Evolutionary conservation across 1,140 invertebrate species (phyloP).

Genomic region (Pentalonia nigronervosa): DNA sequence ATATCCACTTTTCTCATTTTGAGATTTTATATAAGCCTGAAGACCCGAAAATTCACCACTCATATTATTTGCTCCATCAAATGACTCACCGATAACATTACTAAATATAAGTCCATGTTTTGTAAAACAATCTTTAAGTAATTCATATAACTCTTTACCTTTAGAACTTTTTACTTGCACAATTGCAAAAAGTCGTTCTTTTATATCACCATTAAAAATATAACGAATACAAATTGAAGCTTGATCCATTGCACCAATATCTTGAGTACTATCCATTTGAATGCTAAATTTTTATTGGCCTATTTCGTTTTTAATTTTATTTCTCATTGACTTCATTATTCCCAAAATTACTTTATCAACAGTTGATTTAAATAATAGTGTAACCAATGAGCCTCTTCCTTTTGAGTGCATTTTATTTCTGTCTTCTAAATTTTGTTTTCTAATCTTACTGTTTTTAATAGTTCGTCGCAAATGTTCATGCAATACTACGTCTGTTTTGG

Average conservation of each 20-base stretch:
- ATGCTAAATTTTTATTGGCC: neutral
- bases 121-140: neutral
- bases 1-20: neutral
- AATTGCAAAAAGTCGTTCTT: neutral
- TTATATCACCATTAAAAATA: neutral
- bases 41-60: neutral
- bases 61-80: neutral
- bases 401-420: neutral
- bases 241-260: neutral
- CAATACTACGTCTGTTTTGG: neutral
- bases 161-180: neutral
- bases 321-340: neutral
- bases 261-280: neutral
- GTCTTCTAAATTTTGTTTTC: neutral
- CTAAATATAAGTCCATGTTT: neutral
- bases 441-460: neutral
- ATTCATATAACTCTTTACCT: neutral
- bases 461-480: neutral
- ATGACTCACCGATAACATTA: neutral
- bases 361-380: neutral
- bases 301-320: conserved; percentile 18
- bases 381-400: neutral
- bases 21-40: neutral
- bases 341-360: neutral
- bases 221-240: conserved; percentile 1